These are phyloP conservation scores for Siderastrea siderea DNA, from an alignment of 92 coral and sea anemone genomes.

Conservation along the genomic window DNA sequence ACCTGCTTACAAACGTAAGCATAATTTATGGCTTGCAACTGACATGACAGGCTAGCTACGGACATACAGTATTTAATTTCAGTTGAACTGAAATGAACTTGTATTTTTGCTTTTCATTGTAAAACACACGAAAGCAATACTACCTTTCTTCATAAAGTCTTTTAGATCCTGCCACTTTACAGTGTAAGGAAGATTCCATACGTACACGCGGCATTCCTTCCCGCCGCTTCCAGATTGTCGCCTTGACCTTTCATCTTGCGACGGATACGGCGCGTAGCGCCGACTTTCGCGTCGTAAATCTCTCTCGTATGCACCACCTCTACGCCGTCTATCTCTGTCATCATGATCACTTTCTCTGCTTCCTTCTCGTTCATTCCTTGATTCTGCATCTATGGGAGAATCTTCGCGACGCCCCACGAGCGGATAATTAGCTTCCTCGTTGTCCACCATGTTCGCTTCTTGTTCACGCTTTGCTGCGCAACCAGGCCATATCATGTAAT, in stretches of 20 bases:
- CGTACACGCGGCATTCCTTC: conserved; percentile 88
- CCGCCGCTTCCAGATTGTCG: conserved; percentile 59
- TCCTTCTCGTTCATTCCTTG: conserved; percentile 86
- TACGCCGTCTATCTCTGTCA: conserved; percentile 86
- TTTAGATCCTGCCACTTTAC: conserved; percentile 96
- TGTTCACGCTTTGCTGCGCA: conserved; percentile 9
- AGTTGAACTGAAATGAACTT: no score
- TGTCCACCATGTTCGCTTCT: conserved; percentile 69
- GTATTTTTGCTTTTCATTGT: background rate
- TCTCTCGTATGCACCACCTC: conserved; percentile 91
- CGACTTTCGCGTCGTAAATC: conserved; percentile 85
- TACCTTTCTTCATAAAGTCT: conserved; percentile 93
- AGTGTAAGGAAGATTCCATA: conserved; percentile 87
- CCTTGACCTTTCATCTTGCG: conserved; percentile 55
- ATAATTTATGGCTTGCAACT: no score
- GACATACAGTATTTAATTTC: no score
- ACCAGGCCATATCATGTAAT: background rate
- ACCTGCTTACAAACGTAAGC: no score
- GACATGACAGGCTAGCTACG: no score
- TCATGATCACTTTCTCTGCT: conserved; percentile 95
- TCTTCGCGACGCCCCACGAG: conserved; percentile 41
- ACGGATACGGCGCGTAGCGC: conserved; percentile 89
- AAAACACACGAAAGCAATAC: background rate
- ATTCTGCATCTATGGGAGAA: conserved; percentile 63
- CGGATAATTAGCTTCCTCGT: conserved; percentile 12